Conservation (phyloP, 2,888 invertebrate species). For the Cerceris rybyensis region DNA sequence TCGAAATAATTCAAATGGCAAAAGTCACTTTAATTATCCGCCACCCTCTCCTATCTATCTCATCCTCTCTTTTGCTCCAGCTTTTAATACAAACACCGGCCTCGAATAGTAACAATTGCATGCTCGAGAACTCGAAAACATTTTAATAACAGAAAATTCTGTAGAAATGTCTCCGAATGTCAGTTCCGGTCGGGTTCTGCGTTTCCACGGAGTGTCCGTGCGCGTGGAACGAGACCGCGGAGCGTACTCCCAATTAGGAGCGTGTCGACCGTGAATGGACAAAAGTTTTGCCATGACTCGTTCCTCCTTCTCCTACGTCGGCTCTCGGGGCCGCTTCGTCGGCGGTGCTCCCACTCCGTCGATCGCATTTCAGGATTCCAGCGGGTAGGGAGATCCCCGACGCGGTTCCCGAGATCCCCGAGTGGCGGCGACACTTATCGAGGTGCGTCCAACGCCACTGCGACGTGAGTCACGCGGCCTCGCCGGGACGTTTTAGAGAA, state of each 20-base stretch:
- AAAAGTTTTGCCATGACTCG: conserved; percentile 77
- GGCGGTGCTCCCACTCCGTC: conserved; percentile 36
- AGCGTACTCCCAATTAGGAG: conserved; percentile 75
- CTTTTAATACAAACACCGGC: neutral
- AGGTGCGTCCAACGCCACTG: conserved; percentile 67
- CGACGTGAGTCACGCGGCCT: conserved; percentile 76
- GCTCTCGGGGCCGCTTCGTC: neutral
- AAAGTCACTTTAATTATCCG: neutral
- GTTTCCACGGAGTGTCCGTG: conserved; percentile 58
- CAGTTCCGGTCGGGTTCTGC: conserved; percentile 44
- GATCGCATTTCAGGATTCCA: conserved; percentile 28
- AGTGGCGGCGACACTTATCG: conserved; percentile 78
- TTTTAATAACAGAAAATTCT: conserved; percentile 29
- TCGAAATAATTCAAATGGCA: neutral
- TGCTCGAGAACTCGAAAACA: neutral
- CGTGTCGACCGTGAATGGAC: conserved; percentile 75
- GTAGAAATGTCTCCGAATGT: conserved; percentile 24
- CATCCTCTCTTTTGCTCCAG: neutral
- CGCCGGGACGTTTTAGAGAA: conserved; percentile 38
- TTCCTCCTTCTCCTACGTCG: conserved; percentile 31
- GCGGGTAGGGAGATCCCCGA: conserved; percentile 72
- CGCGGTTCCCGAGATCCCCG: conserved; percentile 79
- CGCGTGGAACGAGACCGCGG: conserved; percentile 71
- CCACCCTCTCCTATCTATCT: neutral
- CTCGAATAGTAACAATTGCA: neutral